Conservation (phyloP, 2,113 vertebrate species). For the Xerus inauris region DNA sequence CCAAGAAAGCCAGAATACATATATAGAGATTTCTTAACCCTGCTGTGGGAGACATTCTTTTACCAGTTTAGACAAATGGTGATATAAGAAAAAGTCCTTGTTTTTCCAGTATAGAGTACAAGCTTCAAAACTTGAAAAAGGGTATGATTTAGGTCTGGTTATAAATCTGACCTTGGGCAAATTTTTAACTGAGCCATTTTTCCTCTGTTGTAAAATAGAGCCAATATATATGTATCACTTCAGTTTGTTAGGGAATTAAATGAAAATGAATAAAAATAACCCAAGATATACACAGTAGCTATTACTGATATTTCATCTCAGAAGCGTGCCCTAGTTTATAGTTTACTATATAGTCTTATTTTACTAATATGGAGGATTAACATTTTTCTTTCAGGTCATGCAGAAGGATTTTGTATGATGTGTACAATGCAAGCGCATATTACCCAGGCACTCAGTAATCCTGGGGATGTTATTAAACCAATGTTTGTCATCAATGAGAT, state of each 20-base stretch:
- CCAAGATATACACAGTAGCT: neutral
- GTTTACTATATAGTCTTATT: neutral
- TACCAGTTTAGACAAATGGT: neutral
- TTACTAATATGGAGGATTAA: conserved; percentile 36
- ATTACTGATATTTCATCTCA: neutral
- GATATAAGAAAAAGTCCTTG: neutral
- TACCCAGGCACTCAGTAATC: conserved; percentile 94
- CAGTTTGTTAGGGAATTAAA: neutral
- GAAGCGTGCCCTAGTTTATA: neutral
- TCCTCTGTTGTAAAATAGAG: neutral
- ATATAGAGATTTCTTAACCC: neutral
- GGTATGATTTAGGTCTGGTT: neutral
- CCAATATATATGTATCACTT: neutral
- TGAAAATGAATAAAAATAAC: neutral
- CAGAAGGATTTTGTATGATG: conserved; percentile 98
- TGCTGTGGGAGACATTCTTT: neutral
- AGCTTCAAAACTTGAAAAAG: neutral
- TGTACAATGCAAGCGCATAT: conserved; percentile 97
- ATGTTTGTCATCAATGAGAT: conserved; percentile 95
- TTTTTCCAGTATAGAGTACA: neutral
- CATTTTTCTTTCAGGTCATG: conserved; percentile 88
- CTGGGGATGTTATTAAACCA: conserved; percentile 95
- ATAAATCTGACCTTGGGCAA: neutral
- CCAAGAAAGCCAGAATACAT: neutral
- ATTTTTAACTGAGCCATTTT: neutral